Evolutionary conservation across 2,888 invertebrate species (phyloP), one percentile per base, ranked within the genome.

Genomic region (Pristionchus japonicus): DNA sequence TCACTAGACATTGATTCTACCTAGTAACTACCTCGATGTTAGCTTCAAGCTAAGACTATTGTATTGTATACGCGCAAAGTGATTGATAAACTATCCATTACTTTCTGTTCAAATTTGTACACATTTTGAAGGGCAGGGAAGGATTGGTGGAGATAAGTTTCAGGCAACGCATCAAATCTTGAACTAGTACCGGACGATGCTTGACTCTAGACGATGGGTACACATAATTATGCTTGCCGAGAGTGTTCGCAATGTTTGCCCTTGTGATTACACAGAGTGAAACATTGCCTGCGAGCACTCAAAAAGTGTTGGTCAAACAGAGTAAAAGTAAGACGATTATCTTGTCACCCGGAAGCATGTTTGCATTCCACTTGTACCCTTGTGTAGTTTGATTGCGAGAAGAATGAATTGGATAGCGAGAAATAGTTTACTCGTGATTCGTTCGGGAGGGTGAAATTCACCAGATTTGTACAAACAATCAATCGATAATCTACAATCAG

Each of bases 361-460:
- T 74, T 74, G 37, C 74, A 23, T 4, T 74, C 34, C 34, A 74
- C 34, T 70, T 20, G 17, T 70, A 17, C 70, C 31, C 20, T 70
- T 74, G 20, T 74, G 74, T 40, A 40, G 74, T 74, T 40, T 23
- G 74, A 74, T n/a, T 40, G 40, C 6, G 31, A 40, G 37, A 74
- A n/a, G n/a, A 34, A 70, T n/a, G 70, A 70, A 34, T 17, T 34
- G 34, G n/a, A n/a, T n/a, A 27, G 70, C 74, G 74, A 74, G 74
- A 74, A 74, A 74, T 74, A 84, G 27, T 84, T 84, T 84, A 84
- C 84, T 84, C 84, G 84, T 84, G 49, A 82, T 40, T 82, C 82
- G 82, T 82, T 82, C 82, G 82, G 49, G 40, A 40, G 47, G 49
- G 49, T 49, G 37, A 31, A 61, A 61, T 84, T 84, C 84, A 61